Conservation (phyloP, 2,797 vertebrate species). For the Pangasius sanitwongsei region DNA sequence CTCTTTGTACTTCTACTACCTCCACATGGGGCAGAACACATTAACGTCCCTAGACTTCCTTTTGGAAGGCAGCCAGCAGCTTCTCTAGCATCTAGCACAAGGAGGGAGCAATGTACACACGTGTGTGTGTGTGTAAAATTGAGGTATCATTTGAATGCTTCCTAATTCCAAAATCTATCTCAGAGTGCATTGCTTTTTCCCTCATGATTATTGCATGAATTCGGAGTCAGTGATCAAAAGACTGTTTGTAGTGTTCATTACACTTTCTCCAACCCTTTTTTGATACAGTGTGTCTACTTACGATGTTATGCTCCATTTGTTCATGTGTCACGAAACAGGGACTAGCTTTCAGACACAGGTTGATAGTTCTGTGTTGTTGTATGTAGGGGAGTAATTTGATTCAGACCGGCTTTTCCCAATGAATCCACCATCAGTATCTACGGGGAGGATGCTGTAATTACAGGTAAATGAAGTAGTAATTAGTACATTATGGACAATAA, state of each 20-base stretch:
- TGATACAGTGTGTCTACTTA: conserved; percentile 11
- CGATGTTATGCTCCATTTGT: conserved; percentile 5
- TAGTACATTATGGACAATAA: not conserved
- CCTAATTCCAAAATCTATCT: conserved; percentile 6
- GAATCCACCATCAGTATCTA: not conserved
- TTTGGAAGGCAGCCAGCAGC: conserved; percentile 51
- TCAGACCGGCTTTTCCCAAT: not conserved
- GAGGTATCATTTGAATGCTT: conserved; percentile 10
- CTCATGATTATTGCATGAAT: conserved; percentile 32
- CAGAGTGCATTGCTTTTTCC: conserved; percentile 25
- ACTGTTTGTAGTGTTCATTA: conserved; percentile 29
- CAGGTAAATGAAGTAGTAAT: not conserved
- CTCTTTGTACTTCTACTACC: conserved; percentile 53
- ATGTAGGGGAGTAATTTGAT: not conserved
- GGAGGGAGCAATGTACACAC: conserved; percentile 33
- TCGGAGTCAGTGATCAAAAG: conserved; percentile 20
- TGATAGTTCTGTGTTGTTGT: not conserved
- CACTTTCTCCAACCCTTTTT: not conserved
- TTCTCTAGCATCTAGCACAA: conserved; percentile 38
- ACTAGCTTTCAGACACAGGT: not conserved
- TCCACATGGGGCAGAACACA: conserved; percentile 52
- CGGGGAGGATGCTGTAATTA: not conserved
- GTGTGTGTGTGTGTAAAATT: not conserved
- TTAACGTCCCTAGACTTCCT: conserved; percentile 61
- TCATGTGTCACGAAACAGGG: not conserved